Base-by-base conservation (phyloP, 2,797 vertebrate genomes). In the Pangasius krempfi region DNA sequence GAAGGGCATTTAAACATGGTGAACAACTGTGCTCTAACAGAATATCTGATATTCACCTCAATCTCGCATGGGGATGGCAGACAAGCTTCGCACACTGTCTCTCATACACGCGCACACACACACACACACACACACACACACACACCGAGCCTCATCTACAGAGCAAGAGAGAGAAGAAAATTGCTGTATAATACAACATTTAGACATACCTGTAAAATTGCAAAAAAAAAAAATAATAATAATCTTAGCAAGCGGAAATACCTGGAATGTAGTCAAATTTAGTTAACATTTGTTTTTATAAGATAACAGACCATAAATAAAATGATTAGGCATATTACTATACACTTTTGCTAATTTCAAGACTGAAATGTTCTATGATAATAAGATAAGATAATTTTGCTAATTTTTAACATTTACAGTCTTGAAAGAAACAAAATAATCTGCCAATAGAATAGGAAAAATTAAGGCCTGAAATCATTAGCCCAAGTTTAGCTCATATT, bases 1-100 rank as follows among this genome's bases (percentile, higher is more conserved):
- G 66, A 81, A 73, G 68, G 64, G 40, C 50, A 86, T 68, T 86
- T 52, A 52, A 85, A 85, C 84, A 70, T 47, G 58, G 73, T 70
- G 58, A 86, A 50, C 50, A 79, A 62, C 80, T 85, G 47, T 5
- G 54, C 80, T 81, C 83, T 73, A 33, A 64, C 72, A 80, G 64
- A 82, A 56, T 82, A 81, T 68, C 60, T 73, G 44, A 89, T 90
- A 82, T 79, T 33, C n/a, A 10, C 33, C 50, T 44, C 62, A 47
- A 20, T 80, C 82, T 89, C 73, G 62, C 86, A n/a, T 75, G 88
- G 85, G 56, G n/a, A 83, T 76, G 81, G 81, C 70, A 88, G 70
- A 87, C 82, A 33, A 18, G 37, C n/a, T 54, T 70, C 64, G 7
- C 88, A 60, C n/a, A 7, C 70, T 70, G 72, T 76, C 60, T 75